Evolutionary conservation across 2,888 invertebrate species (phyloP).

Genomic region (Nephrotoma guestfalica): DNA sequence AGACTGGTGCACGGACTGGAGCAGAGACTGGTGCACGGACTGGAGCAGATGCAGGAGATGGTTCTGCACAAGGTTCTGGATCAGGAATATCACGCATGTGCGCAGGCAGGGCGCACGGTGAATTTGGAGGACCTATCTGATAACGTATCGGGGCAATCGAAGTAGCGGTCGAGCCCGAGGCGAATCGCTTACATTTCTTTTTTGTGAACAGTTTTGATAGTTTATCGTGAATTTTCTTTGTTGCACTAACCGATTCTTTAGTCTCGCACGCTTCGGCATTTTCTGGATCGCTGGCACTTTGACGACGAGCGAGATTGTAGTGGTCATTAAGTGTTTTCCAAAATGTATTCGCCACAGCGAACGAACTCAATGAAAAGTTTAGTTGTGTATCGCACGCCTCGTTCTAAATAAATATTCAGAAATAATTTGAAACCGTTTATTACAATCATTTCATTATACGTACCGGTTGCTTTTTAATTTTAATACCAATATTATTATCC

Average conservation of each 20-base stretch:
- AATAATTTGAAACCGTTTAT: background rate
- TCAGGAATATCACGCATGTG: no score
- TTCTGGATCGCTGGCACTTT: constrained; percentile 50
- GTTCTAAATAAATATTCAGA: constrained; percentile 42
- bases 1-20: constrained; percentile 70
- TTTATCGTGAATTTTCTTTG: constrained; percentile 66
- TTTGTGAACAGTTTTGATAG: constrained; percentile 76
- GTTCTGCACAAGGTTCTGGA: no score
- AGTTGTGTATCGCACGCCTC: constrained; percentile 83
- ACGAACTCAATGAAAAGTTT: constrained; percentile 92
- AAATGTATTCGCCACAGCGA: constrained; percentile 84
- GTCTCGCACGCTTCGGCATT: constrained; percentile 85
- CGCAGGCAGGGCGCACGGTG: no score
- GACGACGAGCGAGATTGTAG: constrained; percentile 93
- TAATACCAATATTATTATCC: constrained; percentile 95
- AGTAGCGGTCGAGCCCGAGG: constrained; percentile 17
- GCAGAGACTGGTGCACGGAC: constrained; percentile 84
- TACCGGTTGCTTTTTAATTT: constrained; percentile 78
- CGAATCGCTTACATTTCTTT: constrained; percentile 58
- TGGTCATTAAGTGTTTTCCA: constrained; percentile 99
- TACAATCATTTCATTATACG: constrained; percentile 24
- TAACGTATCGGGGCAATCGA: no score
- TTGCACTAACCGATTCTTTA: constrained; percentile 87
- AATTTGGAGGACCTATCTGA: no score
- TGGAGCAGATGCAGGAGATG: background rate